These are phyloP conservation scores for Andricus quercusramuli DNA, from an alignment of 2,888 invertebrate species.

Conservation along the genomic window DNA sequence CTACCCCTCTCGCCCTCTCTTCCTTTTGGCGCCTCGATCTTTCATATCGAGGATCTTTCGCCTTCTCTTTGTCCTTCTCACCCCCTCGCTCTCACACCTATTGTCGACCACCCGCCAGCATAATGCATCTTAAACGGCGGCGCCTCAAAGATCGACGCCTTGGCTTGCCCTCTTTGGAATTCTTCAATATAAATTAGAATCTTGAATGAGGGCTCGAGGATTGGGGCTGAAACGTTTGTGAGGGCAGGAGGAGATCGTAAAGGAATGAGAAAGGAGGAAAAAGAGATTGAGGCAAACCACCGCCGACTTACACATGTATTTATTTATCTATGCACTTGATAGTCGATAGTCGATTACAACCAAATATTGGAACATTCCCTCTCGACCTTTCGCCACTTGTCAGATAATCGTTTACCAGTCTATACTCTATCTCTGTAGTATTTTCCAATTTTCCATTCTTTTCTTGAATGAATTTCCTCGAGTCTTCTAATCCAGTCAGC, in stretches of 20 bases:
- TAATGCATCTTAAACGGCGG: constrained; percentile 78
- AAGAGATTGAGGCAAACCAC: constrained; percentile 48
- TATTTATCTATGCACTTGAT: constrained; percentile 68
- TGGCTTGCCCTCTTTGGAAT: constrained; percentile 72
- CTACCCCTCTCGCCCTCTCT: constrained; percentile 43
- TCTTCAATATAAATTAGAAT: constrained; percentile 77
- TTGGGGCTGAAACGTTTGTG: constrained; percentile 45
- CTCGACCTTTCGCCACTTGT: constrained; percentile 45
- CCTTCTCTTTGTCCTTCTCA: constrained; percentile 44
- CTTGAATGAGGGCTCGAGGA: constrained; percentile 68
- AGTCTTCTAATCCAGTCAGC: neutral
- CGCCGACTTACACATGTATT: constrained; percentile 61
- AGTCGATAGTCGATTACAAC: constrained; percentile 42
- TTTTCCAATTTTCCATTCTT: constrained; percentile 31
- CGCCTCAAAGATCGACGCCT: constrained; percentile 78
- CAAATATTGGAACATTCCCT: constrained; percentile 64
- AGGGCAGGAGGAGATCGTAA: constrained; percentile 50
- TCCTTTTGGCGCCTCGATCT: constrained; percentile 45
- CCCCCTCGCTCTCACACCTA: constrained; percentile 60
- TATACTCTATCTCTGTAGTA: neutral
- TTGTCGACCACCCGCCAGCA: constrained; percentile 74
- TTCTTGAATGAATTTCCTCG: constrained; percentile 30
- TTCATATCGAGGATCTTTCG: constrained; percentile 39
- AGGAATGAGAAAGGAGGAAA: constrained; percentile 51
- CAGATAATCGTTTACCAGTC: constrained; percentile 43